Base-by-base conservation (phyloP, 2,888 invertebrate species). In the Machimus rusticus region DNA sequence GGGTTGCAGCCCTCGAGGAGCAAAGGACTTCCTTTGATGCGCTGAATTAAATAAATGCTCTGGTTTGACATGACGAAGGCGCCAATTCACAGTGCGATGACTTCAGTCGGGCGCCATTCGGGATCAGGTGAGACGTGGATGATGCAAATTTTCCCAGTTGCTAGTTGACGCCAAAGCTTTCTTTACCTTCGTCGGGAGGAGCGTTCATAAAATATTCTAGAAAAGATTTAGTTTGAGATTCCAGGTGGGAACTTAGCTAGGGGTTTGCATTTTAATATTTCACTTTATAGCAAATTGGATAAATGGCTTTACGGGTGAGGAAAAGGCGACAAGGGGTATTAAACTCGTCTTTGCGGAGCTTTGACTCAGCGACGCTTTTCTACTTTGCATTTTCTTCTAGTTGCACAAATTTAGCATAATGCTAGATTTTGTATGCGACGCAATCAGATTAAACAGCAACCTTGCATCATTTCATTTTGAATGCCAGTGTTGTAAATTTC, bases 191-290 rank as follows among this genome's bases (percentile, higher is more conserved):
- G 28, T 9, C 79, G 28, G 51, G 28, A 23, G 28, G 66, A 66
- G 12, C 12, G 28, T 46, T 79, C 79, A 79, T 79, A 51, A 79
- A 79, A 79, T 79, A 79, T 79, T 79, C 79, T 51, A 66, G 51
- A 46, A 51, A 51, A 79, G 79, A 79, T 79, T 79, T 51, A 51
- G 23, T 46, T 79, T 79, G 16, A 79, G 79, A 79, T 79, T 66
- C 79, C 51, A 46, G 31, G 79, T 79, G 46, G 23, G 8, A 51
- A 51, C 28, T 79, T 31, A 51, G 79, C 39, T n/a, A 34, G 76
- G 79, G 79, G 51, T 79, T 79, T 79, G 51, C 79, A 79, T 79
- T 79, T 79, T 79, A 79, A 46, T 51, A 79, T 79, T 79, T 79
- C 51, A 79, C 51, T 79, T 79, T 79, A 79, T 79, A 34, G 51